Conservation (phyloP, 1,140 invertebrate genomes). For the Diachasma alloeum region DNA sequence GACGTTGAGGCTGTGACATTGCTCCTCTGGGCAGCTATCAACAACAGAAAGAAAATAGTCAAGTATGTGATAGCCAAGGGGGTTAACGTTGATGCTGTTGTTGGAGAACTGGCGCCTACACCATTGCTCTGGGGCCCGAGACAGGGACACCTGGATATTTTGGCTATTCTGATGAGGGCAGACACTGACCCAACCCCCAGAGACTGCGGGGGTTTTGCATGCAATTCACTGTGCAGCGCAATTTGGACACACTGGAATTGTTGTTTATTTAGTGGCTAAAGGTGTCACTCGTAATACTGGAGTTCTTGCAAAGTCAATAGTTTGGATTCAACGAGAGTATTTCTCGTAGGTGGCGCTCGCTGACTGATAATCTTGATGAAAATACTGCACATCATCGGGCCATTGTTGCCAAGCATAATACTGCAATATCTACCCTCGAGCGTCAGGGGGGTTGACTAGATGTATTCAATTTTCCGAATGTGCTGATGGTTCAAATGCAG, state of each 20-base stretch:
- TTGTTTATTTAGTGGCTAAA: slow-evolving; percentile 96
- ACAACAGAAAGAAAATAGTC: slow-evolving; percentile 93
- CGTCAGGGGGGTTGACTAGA: slow-evolving; percentile 81
- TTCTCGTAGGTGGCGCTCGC: slow-evolving; percentile 92
- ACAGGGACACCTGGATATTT: slow-evolving; percentile 93
- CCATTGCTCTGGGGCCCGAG: slow-evolving; percentile 97
- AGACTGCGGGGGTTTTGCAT: slow-evolving; percentile 95
- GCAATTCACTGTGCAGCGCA: slow-evolving; percentile 96
- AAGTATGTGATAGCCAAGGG: slow-evolving; percentile 87
- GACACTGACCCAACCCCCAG: slow-evolving; percentile 91
- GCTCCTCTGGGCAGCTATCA: slow-evolving; percentile 99
- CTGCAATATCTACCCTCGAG: slow-evolving; percentile 86
- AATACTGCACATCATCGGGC: slow-evolving; percentile 99
- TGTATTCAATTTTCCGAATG: slow-evolving; percentile 78
- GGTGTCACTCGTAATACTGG: slow-evolving; percentile 94
- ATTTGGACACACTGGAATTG: slow-evolving; percentile 96
- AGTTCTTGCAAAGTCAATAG: slow-evolving; percentile 79
- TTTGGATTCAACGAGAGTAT: slow-evolving; percentile 89
- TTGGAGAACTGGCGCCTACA: slow-evolving; percentile 94
- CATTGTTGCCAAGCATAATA: slow-evolving; percentile 88
- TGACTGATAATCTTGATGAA: slow-evolving; percentile 85
- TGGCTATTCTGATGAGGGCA: slow-evolving; percentile 89
- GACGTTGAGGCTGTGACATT: slow-evolving; percentile 91
- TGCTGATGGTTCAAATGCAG: too few relatives aligned
- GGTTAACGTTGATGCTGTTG: slow-evolving; percentile 91